A percentile compares a stretch with the other conserved stretches of the same genome.
Conservation (phyloP, 1,140 invertebrate genomes). For the Drosophila carrolli region DNA sequence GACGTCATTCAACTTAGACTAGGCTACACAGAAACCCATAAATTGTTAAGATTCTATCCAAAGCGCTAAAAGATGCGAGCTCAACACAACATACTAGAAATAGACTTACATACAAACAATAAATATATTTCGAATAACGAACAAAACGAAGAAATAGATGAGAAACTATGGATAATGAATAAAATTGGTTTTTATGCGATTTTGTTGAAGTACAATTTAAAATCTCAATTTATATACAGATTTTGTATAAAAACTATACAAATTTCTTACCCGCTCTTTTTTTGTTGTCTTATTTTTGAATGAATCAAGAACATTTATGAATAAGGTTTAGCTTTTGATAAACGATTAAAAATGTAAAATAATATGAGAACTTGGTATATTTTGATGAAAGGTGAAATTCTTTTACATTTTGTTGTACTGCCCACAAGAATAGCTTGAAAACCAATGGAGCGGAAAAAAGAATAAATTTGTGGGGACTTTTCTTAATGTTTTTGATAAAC, state of each 20-base stretch:
- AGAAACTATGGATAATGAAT: background rate
- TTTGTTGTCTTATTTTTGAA: slow-evolving; percentile 37
- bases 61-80: slow-evolving; percentile 36
- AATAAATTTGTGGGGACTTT: slow-evolving; percentile 29
- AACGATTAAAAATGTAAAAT: slow-evolving; percentile 43
- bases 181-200: slow-evolving; percentile 12
- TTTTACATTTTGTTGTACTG: slow-evolving; percentile 30
- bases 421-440: slow-evolving; percentile 14
- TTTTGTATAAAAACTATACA: slow-evolving; percentile 53
- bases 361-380: slow-evolving; percentile 33
- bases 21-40: slow-evolving; percentile 53
- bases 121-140: slow-evolving; percentile 15
- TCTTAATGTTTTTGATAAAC: slow-evolving; percentile 49
- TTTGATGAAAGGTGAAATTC: slow-evolving; percentile 58
- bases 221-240: slow-evolving; percentile 46
- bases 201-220: slow-evolving; percentile 30
- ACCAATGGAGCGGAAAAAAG: slow-evolving; percentile 8
- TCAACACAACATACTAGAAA: slow-evolving; percentile 46
- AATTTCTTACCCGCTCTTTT: slow-evolving; percentile 26
- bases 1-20: slow-evolving; percentile 66
- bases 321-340: slow-evolving; percentile 79
- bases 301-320: slow-evolving; percentile 25
- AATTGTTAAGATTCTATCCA: slow-evolving; percentile 60
- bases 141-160: slow-evolving; percentile 13
- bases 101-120: slow-evolving; percentile 51